phyloP scores from a whole-genome alignment of 2,113 vertebrate species.

The Oxyruncus cristatus region DNA sequence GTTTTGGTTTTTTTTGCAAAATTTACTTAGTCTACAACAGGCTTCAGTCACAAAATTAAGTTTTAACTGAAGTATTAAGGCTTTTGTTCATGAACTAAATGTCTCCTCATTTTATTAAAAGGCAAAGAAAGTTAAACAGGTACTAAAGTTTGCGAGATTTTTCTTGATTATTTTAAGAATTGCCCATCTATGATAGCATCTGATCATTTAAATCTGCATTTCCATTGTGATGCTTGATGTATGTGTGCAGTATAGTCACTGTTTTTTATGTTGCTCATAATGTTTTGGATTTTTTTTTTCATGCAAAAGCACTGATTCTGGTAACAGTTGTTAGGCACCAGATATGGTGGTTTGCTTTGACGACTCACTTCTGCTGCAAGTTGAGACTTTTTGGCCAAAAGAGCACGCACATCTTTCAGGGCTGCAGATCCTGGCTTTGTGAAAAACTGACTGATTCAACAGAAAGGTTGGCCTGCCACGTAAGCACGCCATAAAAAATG shows the following conservation, averaged over 20 bases:
- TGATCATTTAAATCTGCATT: background rate
- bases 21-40: background rate
- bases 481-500: constrained; percentile 9
- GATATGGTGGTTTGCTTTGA: background rate
- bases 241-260: background rate
- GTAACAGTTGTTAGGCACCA: background rate
- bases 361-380: background rate
- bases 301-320: background rate
- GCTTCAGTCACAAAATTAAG: background rate
- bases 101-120: background rate
- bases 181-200: background rate
- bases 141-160: background rate
- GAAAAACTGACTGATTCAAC: background rate
- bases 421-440: background rate
- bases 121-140: background rate
- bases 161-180: background rate
- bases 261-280: background rate
- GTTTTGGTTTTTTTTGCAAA: background rate
- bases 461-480: constrained; percentile 40
- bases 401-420: background rate
- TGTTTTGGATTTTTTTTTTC: fast-evolving
- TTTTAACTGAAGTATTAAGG: background rate
- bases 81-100: background rate
- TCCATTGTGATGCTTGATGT: background rate
- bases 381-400: background rate